Percentiles rank a stretch among this genome's conserved stretches.
Conservation (phyloP, 2,113 vertebrate genomes). For the Lutjanus erythropterus region DNA sequence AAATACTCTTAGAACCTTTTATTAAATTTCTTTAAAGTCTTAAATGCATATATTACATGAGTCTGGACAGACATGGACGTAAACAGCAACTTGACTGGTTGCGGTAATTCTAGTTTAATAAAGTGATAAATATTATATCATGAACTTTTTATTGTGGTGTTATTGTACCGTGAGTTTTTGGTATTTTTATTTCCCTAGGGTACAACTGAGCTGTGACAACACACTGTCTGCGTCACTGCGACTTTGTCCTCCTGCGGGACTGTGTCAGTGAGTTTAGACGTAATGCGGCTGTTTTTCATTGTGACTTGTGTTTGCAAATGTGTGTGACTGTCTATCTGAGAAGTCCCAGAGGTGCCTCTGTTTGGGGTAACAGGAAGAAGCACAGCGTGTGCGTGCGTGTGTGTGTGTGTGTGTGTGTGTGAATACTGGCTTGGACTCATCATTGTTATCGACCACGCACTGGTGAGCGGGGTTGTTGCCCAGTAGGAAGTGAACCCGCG, state of each 20-base stretch:
- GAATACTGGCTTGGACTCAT: conserved; percentile 28
- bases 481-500: conserved; percentile 51
- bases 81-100: no score
- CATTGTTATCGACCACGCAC: conserved; percentile 40
- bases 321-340: conserved; percentile 53
- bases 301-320: conserved; percentile 49
- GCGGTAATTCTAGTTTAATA: no score
- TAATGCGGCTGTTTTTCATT: conserved; percentile 51
- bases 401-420: conserved; percentile 36
- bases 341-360: conserved; percentile 64
- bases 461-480: conserved; percentile 44
- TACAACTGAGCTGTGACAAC: no score
- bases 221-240: conserved; percentile 20
- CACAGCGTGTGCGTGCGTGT: conserved; percentile 33
- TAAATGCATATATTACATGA: no score
- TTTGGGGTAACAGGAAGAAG: conserved; percentile 68
- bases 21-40: no score
- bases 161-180: no score
- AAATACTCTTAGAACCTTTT: no score
- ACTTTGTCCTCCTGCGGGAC: conserved; percentile 11
- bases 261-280: conserved; percentile 57
- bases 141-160: no score
- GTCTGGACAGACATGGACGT: no score
- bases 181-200: no score
- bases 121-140: no score